phyloP scores from a whole-genome alignment of 2,888 invertebrate genomes.

The Clivina fossor region DNA sequence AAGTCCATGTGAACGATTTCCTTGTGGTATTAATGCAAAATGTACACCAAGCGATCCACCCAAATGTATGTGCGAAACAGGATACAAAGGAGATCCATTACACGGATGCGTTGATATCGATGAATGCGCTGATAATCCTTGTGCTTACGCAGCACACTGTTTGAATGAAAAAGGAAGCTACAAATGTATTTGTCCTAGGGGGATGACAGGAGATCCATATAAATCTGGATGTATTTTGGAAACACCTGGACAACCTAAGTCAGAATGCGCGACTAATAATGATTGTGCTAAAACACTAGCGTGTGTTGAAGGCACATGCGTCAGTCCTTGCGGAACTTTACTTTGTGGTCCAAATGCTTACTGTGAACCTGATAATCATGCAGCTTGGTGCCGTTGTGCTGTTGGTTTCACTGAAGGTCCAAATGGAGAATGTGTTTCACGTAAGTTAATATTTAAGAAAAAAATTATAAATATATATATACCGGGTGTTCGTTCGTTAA shows the following conservation, averaged over 20 bases:
- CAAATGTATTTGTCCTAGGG: conserved; percentile 81
- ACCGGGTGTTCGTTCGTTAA: no score
- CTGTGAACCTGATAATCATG: conserved; percentile 86
- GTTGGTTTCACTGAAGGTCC: conserved; percentile 78
- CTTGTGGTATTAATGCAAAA: conserved; percentile 87
- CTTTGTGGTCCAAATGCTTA: conserved; percentile 82
- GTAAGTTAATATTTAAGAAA: no score
- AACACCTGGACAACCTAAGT: conserved; percentile 59
- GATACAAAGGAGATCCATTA: conserved; percentile 84
- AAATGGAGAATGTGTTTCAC: conserved; percentile 80
- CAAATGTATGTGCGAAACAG: conserved; percentile 83
- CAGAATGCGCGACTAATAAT: conserved; percentile 69
- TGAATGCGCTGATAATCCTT: conserved; percentile 82
- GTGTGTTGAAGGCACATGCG: conserved; percentile 76
- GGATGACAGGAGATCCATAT: conserved; percentile 83
- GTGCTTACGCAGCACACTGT: conserved; percentile 86
- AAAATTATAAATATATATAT: no score
- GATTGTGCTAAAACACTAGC: conserved; percentile 81
- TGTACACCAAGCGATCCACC: conserved; percentile 89
- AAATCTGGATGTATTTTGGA: conserved; percentile 73
- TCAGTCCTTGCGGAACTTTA: conserved; percentile 77
- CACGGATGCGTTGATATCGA: conserved; percentile 83
- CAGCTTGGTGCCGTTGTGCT: conserved; percentile 85
- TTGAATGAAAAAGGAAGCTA: conserved; percentile 84
- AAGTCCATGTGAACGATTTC: conserved; percentile 88